Evolutionary conservation across 1,140 invertebrate species (phyloP), one percentile per base, ranked within the genome.

Genomic region (fruit fly (Drosophila melanogaster)): DNA sequence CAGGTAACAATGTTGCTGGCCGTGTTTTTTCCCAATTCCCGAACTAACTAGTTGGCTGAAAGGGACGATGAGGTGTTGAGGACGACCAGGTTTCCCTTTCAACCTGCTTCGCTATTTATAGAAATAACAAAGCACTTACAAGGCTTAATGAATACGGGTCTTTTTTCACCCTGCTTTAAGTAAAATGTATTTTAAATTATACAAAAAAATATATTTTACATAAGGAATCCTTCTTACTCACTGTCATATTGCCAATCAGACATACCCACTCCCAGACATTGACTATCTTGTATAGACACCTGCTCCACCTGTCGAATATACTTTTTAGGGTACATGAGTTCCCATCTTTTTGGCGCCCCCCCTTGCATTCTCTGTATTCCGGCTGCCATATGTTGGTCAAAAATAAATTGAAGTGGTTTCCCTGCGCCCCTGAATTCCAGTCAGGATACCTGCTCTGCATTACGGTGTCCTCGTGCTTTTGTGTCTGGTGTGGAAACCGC

Each of bases 351-450:
- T 59, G 51, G 7, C 41, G 12, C 40, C 35, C 47, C 47, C 40
- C 24, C 30, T 19, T 8, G 24, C 40, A 22, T 49, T 6, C 43
- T 12, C 40, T 14, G 51, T 43, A 47, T 72, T 19, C 54, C 37
- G 62, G 35, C 55, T 61, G 78, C 83, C 83, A 81, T 86, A 79
- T 86, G 81, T 87, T 86, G 81, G 83, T 87, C 81, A 86, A 81
- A 86, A 79, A 81, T 86, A 86, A 86, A 86, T 86, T 86, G 81
- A 86, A 86, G 83, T 86, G 81, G 83, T 87, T 79, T 72, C 58
- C 76, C 60, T 38, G 46, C 74, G 58, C 19, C 30, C 8, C 17
- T 46, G 15, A 64, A 81, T 78, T 71, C 81, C 49, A 67, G 60
- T 33, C 67, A 77, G 37, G 37, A 26, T 19, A 3, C 41, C 33